These are phyloP conservation scores for Oscheius sp. DNA, from an alignment of 2,888 invertebrate species.

Conservation along the genomic window DNA sequence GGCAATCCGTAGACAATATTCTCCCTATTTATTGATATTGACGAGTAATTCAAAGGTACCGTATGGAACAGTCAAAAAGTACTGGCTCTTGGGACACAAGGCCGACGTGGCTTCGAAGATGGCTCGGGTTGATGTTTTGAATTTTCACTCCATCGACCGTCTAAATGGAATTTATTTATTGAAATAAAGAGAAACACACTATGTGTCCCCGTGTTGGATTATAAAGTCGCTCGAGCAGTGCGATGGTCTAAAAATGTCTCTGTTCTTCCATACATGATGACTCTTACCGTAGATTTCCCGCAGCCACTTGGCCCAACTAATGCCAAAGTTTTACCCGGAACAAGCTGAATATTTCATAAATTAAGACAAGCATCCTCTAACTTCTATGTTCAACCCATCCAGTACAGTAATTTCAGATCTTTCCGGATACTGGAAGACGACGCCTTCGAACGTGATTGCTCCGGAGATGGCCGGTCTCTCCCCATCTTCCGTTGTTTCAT, in stretches of 20 bases:
- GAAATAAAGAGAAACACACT: too few relatives aligned
- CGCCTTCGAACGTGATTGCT: conserved; percentile 37
- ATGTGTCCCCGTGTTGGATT: conserved; percentile 82
- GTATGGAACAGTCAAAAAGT: conserved; percentile 73
- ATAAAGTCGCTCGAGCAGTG: conserved; percentile 84
- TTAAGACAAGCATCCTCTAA: not conserved
- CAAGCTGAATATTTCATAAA: conserved; percentile 76
- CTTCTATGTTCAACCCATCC: conserved; percentile 35
- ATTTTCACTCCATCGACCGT: conserved; percentile 72
- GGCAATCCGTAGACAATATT: conserved; percentile 65
- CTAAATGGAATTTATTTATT: conserved; percentile 42
- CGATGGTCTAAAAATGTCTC: conserved; percentile 60
- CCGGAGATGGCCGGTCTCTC: conserved; percentile 70
- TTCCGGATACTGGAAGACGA: conserved; percentile 73
- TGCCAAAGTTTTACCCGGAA: conserved; percentile 73
- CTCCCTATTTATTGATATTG: conserved; percentile 21
- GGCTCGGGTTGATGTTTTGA: conserved; percentile 46
- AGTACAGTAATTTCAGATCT: conserved; percentile 64
- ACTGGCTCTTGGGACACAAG: conserved; percentile 74
- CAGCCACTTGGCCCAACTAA: conserved; percentile 75
- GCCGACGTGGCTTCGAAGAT: conserved; percentile 73
- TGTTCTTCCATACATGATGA: too few relatives aligned
- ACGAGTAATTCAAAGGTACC: too few relatives aligned
- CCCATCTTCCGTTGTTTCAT: conserved; percentile 69
- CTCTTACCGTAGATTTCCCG: conserved; percentile 75